Evolutionary conservation across 2,797 vertebrate species (phyloP).

Genomic region (Serranus cabrilla): DNA sequence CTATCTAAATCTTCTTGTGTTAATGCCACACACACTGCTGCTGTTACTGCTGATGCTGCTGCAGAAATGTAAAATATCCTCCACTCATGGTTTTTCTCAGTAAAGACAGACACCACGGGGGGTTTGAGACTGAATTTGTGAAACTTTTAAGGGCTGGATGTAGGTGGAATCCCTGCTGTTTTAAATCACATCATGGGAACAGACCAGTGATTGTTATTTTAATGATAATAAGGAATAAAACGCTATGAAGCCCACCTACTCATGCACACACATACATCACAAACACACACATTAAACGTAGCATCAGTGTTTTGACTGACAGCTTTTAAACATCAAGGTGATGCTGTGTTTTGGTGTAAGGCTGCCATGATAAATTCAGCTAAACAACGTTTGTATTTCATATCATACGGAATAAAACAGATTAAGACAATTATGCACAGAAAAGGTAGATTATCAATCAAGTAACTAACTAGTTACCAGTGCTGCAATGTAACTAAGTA

Average conservation of each 20-base stretch:
- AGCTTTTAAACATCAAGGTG: slow-evolving; percentile 28
- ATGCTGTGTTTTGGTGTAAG: slow-evolving; percentile 11
- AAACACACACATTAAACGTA: neutral
- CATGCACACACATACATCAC: neutral
- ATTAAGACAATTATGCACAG: neutral
- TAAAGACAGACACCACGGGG: too few species aligned
- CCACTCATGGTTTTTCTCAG: neutral
- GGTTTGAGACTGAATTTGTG: neutral
- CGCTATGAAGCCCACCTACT: neutral
- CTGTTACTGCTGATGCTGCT: neutral
- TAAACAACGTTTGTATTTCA: neutral
- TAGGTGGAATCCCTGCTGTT: neutral
- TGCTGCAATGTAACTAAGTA: too few species aligned
- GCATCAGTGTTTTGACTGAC: slow-evolving; percentile 37
- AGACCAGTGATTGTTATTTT: neutral
- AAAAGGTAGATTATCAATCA: neutral
- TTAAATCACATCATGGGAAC: neutral
- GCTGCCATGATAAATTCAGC: slow-evolving; percentile 36
- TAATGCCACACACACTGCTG: neutral
- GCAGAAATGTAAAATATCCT: neutral
- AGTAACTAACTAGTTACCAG: too few species aligned
- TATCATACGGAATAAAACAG: neutral
- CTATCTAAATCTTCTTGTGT: neutral
- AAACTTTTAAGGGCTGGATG: slow-evolving; percentile 1
- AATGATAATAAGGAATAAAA: neutral